Conservation (phyloP, 2,113 vertebrate genomes). For the Ceyx margarethae region DNA sequence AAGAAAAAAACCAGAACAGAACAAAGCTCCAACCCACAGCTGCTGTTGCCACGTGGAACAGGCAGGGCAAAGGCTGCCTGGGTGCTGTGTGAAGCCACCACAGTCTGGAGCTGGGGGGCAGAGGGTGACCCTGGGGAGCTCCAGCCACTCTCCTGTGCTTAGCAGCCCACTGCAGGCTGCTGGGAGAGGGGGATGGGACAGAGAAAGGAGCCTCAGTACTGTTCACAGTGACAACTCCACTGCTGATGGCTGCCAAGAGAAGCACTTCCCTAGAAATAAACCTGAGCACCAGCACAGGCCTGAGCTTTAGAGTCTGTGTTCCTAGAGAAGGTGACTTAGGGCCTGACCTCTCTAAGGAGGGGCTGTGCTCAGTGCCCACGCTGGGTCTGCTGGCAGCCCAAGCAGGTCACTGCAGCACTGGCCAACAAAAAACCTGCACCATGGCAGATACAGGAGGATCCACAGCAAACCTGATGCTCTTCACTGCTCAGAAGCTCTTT, state of each 20-base stretch:
- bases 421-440: not conserved
- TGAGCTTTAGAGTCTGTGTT: not conserved
- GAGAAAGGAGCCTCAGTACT: not conserved
- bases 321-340: not conserved
- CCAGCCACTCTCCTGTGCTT: fast-evolving
- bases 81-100: fast-evolving
- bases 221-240: not conserved
- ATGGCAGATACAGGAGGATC: not conserved
- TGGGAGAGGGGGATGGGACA: not conserved
- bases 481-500: not conserved
- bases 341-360: not conserved
- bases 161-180: not conserved
- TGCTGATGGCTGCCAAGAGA: not conserved
- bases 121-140: not conserved
- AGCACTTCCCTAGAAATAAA: not conserved
- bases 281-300: not conserved
- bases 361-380: not conserved
- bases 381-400: not conserved
- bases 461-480: not conserved
- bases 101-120: not conserved
- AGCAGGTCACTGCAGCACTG: not conserved
- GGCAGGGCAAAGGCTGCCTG: not conserved
- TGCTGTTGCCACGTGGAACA: fast-evolving
- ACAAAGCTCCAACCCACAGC: constrained; percentile 16
- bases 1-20: constrained; percentile 60